Percentiles rank a stretch among this genome's conserved stretches.
These are phyloP conservation scores for Vanacampus margaritifer DNA, from an alignment of 2,113 vertebrate genomes.

Conservation along the genomic window DNA sequence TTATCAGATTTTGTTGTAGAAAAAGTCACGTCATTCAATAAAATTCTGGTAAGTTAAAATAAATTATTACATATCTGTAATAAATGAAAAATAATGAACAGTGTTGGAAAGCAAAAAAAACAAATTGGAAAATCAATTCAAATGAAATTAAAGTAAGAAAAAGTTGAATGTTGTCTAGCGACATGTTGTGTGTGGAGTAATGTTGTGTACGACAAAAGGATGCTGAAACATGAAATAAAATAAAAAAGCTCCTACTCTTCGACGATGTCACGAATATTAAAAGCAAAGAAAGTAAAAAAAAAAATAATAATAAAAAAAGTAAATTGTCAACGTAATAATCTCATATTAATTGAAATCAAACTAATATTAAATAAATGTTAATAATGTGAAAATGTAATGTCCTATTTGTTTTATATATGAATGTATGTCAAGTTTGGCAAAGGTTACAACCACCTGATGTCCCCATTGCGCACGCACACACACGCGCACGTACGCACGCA, in stretches of 20 bases:
- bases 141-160: no score
- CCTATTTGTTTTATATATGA: background rate
- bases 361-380: background rate
- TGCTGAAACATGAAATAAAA: no score
- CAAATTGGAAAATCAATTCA: background rate
- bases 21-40: no score
- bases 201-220: no score
- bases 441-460: constrained; percentile 24
- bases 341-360: background rate
- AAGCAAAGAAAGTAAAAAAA: background rate
- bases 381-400: background rate
- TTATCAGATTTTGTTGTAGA: no score
- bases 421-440: constrained; percentile 45
- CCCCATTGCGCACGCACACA: constrained; percentile 20
- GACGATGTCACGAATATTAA: no score
- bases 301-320: no score
- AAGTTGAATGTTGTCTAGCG: no score
- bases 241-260: no score
- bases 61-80: background rate
- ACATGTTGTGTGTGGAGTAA: no score
- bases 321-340: background rate
- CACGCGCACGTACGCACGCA: no score
- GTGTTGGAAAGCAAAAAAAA: background rate
- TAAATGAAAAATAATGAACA: background rate
- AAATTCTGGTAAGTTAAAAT: no score